phyloP scores from a whole-genome alignment of 2,797 vertebrate species.

The Enteromius treurensis region DNA sequence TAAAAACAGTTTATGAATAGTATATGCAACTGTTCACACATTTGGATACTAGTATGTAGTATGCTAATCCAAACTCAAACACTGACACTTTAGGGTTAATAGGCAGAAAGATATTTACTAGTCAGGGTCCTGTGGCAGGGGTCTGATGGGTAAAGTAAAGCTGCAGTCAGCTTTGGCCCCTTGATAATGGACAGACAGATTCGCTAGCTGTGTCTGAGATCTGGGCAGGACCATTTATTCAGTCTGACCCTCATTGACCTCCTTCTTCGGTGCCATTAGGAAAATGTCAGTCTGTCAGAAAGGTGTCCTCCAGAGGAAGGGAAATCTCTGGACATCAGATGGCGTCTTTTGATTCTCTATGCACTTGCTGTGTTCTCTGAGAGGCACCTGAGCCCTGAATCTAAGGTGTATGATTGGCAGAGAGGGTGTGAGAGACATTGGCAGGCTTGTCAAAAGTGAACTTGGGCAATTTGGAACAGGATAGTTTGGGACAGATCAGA shows the following conservation, averaged over 20 bases:
- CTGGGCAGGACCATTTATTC: slow-evolving; percentile 57
- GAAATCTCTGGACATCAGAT: slow-evolving; percentile 36
- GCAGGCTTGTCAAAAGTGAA: slow-evolving; percentile 4
- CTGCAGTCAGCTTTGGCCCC: slow-evolving; percentile 34
- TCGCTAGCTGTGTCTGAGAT: slow-evolving; percentile 45
- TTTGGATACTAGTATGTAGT: background rate
- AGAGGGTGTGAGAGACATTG: slow-evolving; percentile 19
- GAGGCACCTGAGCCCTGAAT: slow-evolving; percentile 1
- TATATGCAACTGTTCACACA: background rate
- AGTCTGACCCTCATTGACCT: slow-evolving; percentile 57
- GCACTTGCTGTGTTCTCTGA: slow-evolving; percentile 4
- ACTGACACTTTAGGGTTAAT: background rate
- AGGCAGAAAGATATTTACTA: slow-evolving; percentile 15
- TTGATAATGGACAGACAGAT: slow-evolving; percentile 48
- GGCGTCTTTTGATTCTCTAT: slow-evolving; percentile 13
- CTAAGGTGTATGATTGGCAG: background rate
- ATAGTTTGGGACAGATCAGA: slow-evolving; percentile 12
- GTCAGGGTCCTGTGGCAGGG: slow-evolving; percentile 27
- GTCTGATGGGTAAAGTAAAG: slow-evolving; percentile 47
- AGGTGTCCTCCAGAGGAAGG: slow-evolving; percentile 37
- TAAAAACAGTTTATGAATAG: background rate
- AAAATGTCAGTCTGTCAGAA: slow-evolving; percentile 62
- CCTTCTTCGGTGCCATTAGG: slow-evolving; percentile 52
- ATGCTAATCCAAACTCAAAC: background rate
- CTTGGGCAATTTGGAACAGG: slow-evolving; percentile 15